These are phyloP conservation scores for Leptinotarsa juncta DNA, from an alignment of 2,888 invertebrate species.

Conservation along the genomic window DNA sequence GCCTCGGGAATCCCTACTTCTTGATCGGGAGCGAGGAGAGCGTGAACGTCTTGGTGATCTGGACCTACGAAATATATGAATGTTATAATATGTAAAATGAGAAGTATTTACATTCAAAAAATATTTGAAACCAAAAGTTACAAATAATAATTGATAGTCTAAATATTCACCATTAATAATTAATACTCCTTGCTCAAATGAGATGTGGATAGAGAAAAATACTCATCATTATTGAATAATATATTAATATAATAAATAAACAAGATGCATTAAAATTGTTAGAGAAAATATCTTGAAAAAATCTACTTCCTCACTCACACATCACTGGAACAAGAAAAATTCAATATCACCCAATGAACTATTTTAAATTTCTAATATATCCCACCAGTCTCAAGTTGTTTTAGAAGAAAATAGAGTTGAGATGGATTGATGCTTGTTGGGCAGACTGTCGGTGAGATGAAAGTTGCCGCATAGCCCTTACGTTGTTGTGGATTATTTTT, in stretches of 20 bases:
- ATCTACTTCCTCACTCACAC: constrained; percentile 15
- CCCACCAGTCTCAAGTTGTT: constrained; percentile 38
- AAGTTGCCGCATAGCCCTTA: constrained; percentile 28
- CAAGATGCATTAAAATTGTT: too few species aligned
- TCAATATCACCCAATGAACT: constrained; percentile 1
- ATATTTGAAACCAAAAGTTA: background rate
- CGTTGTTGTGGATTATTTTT: constrained; percentile 27
- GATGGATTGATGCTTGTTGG: constrained; percentile 25
- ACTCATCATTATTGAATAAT: background rate
- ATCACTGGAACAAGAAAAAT: constrained; percentile 28
- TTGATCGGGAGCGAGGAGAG: constrained; percentile 65
- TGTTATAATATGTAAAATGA: background rate
- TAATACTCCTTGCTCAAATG: background rate
- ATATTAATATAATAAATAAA: too few species aligned
- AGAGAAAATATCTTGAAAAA: too few species aligned
- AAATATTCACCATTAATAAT: constrained; percentile 8
- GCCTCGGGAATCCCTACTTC: constrained; percentile 70
- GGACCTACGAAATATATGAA: constrained; percentile 59
- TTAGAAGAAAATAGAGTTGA: constrained; percentile 35
- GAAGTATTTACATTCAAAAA: background rate
- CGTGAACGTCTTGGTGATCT: constrained; percentile 64
- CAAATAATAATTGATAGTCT: background rate
- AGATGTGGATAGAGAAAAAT: background rate
- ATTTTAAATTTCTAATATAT: constrained; percentile 32
- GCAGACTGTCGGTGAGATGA: constrained; percentile 31